Conservation (phyloP, 2,113 vertebrate species). For the Paracanthobrama guichenoti region DNA sequence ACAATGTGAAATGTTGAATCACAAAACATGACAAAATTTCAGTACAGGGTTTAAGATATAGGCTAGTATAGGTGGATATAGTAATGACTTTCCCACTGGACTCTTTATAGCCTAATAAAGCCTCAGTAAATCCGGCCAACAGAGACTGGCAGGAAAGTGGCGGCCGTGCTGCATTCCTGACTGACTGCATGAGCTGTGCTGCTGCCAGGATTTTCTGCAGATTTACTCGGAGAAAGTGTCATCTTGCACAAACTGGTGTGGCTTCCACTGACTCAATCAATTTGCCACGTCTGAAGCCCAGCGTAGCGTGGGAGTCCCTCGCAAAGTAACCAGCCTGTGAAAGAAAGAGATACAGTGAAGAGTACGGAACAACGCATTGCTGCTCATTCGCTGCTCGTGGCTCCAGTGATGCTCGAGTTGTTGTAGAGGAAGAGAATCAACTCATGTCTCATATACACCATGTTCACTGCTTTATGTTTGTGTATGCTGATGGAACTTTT, state of each 20-base stretch:
- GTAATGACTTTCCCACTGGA: slow-evolving; percentile 68
- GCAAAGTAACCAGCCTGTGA: slow-evolving; percentile 65
- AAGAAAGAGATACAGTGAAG: slow-evolving; percentile 63
- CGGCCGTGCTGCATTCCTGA: slow-evolving; percentile 66
- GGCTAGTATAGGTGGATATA: slow-evolving; percentile 33
- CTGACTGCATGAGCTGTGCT: slow-evolving; percentile 62
- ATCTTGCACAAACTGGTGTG: slow-evolving; percentile 80
- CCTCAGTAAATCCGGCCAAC: slow-evolving; percentile 68
- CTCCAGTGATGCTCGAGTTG: neutral
- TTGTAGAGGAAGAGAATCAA: neutral
- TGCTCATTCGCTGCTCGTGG: neutral
- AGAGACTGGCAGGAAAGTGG: slow-evolving; percentile 62
- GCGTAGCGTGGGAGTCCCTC: slow-evolving; percentile 63
- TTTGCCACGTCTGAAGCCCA: slow-evolving; percentile 77
- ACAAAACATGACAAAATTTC: neutral
- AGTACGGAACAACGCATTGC: neutral
- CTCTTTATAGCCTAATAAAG: slow-evolving; percentile 72
- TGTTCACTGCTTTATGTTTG: neutral
- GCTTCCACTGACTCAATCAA: slow-evolving; percentile 83
- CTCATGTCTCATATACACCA: neutral
- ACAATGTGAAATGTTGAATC: slow-evolving; percentile 13
- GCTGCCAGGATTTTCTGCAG: slow-evolving; percentile 78
- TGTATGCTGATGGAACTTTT: slow-evolving; percentile 43
- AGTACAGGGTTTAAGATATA: slow-evolving; percentile 38
- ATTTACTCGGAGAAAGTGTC: slow-evolving; percentile 83